A percentile compares a stretch with the other conserved stretches of the same genome.
phyloP scores from a whole-genome alignment of 2,797 vertebrate species.

The Remorina albescens region DNA sequence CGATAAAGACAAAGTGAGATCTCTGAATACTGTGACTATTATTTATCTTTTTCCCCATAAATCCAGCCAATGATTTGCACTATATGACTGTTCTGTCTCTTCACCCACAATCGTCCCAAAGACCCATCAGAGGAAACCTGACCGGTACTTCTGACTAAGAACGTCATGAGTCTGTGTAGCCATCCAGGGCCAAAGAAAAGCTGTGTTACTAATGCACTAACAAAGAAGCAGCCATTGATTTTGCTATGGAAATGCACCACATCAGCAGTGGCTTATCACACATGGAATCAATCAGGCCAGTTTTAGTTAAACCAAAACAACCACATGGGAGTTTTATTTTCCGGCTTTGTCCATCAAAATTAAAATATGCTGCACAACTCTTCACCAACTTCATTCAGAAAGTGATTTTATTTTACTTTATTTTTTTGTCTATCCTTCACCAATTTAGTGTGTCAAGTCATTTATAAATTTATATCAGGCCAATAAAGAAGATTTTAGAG shows the following conservation, averaged over 20 bases:
- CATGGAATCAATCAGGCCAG: constrained; percentile 56
- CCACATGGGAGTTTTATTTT: background rate
- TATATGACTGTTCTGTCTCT: no score
- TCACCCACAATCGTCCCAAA: background rate
- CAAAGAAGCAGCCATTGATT: constrained; percentile 70
- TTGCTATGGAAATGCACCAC: constrained; percentile 60
- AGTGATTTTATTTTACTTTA: accelerated
- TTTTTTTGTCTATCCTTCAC: background rate
- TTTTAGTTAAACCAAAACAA: constrained; percentile 52
- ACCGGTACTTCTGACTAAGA: constrained; percentile 11
- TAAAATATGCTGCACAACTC: background rate
- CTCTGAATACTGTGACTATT: background rate
- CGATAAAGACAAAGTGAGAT: background rate
- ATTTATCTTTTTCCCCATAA: background rate
- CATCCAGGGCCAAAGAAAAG: constrained; percentile 31
- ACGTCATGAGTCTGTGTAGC: background rate
- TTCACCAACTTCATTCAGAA: background rate
- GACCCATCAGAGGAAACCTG: background rate
- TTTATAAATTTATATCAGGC: background rate
- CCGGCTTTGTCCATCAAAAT: constrained; percentile 10
- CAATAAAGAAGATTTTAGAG: background rate
- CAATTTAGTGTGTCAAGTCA: background rate
- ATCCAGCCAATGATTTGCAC: background rate
- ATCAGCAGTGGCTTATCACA: constrained; percentile 66
- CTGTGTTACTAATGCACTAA: constrained; percentile 50